Evolutionary conservation across 92 coral and sea anemone genomes (phyloP).

Genomic region (Siderastrea radians): DNA sequence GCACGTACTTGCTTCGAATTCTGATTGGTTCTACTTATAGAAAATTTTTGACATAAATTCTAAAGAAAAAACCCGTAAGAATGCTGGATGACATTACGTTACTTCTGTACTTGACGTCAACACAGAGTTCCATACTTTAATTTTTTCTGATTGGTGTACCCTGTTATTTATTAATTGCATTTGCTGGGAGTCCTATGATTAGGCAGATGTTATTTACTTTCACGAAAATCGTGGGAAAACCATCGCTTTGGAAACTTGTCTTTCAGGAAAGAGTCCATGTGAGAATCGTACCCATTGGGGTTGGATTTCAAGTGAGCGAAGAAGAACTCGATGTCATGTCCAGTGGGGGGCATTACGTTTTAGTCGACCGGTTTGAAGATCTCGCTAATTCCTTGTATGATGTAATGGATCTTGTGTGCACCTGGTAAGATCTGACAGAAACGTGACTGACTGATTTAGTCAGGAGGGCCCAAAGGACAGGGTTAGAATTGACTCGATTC

Average conservation of each 20-base stretch:
- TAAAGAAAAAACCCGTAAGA: no score
- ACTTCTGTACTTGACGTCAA: no score
- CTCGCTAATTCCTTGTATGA: slow-evolving; percentile 17
- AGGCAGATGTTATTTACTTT: no score
- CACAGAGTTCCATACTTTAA: no score
- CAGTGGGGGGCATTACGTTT: background rate
- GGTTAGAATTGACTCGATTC: no score
- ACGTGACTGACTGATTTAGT: background rate
- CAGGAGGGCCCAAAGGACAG: background rate
- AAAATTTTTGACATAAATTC: no score
- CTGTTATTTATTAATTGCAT: no score
- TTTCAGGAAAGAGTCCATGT: slow-evolving; percentile 24
- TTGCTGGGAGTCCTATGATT: no score
- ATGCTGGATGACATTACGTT: no score
- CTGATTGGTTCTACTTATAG: background rate
- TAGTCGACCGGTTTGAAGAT: slow-evolving; percentile 13
- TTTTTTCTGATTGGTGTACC: no score
- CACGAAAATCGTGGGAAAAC: no score
- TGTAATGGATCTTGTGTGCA: slow-evolving; percentile 35
- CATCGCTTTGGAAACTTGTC: background rate
- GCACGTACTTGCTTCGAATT: background rate
- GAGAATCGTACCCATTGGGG: slow-evolving; percentile 52
- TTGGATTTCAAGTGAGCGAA: slow-evolving; percentile 1
- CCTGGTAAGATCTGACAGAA: background rate
- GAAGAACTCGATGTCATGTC: slow-evolving; percentile 43